These are phyloP conservation scores for Bellardia bayeri DNA, from an alignment of 2,888 invertebrate genomes.

Conservation along the genomic window DNA sequence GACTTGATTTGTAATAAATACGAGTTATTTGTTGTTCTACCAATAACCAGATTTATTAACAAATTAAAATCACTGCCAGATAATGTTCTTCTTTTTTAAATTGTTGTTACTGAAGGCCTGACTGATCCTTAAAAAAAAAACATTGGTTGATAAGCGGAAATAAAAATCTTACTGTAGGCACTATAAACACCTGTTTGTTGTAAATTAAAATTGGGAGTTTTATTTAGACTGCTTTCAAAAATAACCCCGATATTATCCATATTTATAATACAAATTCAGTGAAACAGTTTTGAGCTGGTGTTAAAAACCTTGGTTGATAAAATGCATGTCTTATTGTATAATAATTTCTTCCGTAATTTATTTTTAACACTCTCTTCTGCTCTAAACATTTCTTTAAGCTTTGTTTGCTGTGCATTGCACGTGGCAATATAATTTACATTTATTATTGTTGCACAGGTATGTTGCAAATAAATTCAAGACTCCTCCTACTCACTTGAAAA, in stretches of 20 bases:
- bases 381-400: neutral
- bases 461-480: neutral
- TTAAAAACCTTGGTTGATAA: neutral
- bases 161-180: neutral
- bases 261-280: too few relatives aligned
- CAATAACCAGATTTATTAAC: neutral
- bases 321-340: neutral
- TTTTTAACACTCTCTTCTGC: neutral
- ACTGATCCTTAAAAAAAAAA: neutral
- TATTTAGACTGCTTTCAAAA: neutral
- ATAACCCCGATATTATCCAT: too few relatives aligned
- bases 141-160: neutral
- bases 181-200: neutral
- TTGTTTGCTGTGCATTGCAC: neutral
- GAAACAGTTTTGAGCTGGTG: too few relatives aligned
- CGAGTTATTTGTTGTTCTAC: slow-evolving; percentile 8
- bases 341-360: neutral
- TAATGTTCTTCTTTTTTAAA: neutral
- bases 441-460: neutral
- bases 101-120: neutral
- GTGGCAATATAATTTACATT: neutral
- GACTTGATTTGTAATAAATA: slow-evolving; percentile 19
- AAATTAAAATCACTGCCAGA: neutral
- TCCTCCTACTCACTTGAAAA: too few relatives aligned
- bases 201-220: neutral